These are phyloP conservation scores for Morelia viridis DNA, from an alignment of 2,797 vertebrate species.

Conservation along the genomic window DNA sequence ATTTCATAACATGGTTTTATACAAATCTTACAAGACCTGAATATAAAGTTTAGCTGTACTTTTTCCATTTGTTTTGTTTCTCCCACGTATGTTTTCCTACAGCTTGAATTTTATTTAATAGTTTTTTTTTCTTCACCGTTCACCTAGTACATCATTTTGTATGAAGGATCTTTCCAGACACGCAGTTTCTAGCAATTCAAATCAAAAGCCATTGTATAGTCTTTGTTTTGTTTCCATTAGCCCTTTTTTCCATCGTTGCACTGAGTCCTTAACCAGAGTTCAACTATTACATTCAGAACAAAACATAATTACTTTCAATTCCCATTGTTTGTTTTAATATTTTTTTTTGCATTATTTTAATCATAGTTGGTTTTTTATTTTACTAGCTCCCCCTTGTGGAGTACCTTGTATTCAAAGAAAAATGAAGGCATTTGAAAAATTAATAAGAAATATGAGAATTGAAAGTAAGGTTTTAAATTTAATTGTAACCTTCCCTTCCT, in stretches of 20 bases:
- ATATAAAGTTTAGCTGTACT: not conserved
- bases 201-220: not conserved
- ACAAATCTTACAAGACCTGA: not conserved
- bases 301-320: slow-evolving; percentile 13
- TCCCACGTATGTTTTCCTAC: not conserved
- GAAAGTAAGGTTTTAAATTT: slow-evolving; percentile 19
- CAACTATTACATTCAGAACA: slow-evolving; percentile 17
- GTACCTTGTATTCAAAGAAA: slow-evolving; percentile 21
- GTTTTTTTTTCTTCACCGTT: not conserved
- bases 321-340: not conserved
- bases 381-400: slow-evolving; percentile 62
- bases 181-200: not conserved
- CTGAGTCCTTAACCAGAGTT: not conserved
- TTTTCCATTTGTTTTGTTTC: not conserved
- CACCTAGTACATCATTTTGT: not conserved
- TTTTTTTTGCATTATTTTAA: not conserved
- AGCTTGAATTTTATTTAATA: not conserved
- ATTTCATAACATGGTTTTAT: not conserved
- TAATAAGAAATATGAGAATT: not conserved
- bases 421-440: slow-evolving; percentile 25
- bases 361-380: slow-evolving; percentile 14
- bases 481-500: slow-evolving; percentile 34
- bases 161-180: not conserved
- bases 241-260: not conserved
- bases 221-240: not conserved